A percentile compares a stretch with the other conserved stretches of the same genome.
phyloP scores from a whole-genome alignment of 1,140 invertebrate genomes.

The Cardiocondyla obscurior region DNA sequence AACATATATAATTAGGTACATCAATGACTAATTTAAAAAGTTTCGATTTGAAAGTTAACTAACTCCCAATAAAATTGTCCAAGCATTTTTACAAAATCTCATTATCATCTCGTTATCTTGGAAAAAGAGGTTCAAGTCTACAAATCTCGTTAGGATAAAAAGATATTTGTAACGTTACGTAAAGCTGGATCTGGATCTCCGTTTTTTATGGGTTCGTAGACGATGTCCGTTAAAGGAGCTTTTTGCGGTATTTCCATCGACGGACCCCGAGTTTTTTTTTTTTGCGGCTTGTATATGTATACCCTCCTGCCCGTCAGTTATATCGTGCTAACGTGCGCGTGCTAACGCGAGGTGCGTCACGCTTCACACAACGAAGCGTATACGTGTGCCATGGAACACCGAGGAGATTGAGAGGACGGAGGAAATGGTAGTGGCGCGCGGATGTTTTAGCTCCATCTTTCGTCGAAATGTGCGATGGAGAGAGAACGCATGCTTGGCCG shows the following conservation, averaged over 20 bases:
- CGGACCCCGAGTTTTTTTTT: not conserved
- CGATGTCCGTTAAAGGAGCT: not conserved
- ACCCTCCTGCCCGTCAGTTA: too few species aligned
- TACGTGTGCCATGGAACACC: too few species aligned
- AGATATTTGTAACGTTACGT: not conserved
- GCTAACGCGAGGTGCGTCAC: too few species aligned
- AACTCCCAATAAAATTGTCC: not conserved
- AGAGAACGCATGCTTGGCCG: too few species aligned
- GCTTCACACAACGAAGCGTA: too few species aligned
- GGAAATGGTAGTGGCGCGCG: too few species aligned
- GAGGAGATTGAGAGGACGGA: too few species aligned
- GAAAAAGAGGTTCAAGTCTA: not conserved
- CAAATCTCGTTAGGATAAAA: not conserved
- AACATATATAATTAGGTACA: too few species aligned
- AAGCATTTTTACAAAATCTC: not conserved
- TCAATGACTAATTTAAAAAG: not conserved
- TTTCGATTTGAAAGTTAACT: not conserved
- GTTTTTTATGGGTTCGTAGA: conserved; percentile 24
- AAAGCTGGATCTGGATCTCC: conserved; percentile 23
- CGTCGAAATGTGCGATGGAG: too few species aligned
- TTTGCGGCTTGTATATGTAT: not conserved
- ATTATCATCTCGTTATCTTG: not conserved
- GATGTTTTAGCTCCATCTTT: too few species aligned
- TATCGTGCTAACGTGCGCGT: too few species aligned
- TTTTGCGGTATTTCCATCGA: not conserved